Evolutionary conservation across 2,113 vertebrate species (phyloP), one percentile per base, ranked within the genome.

Genomic region (Peromyscus leucopus): DNA sequence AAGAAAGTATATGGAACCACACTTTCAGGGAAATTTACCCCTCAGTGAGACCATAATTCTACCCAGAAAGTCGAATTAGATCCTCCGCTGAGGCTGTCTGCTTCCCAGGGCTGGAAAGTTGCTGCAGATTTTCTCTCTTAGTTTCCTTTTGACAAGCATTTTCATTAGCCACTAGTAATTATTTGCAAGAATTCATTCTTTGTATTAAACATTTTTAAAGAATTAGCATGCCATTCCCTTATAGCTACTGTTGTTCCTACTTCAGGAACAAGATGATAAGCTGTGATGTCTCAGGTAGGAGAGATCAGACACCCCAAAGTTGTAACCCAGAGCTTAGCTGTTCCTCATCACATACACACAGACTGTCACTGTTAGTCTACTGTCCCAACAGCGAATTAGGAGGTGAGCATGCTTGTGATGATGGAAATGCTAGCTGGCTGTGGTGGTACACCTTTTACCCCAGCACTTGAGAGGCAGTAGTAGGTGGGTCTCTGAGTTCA

Each of bases 51-150:
- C 15, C n/a, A 48, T 59, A 71, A 92, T 63, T 94, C 42, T 57
- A 28, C 93, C 72, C 69, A 65, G 57, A 95, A 79, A 85, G 83
- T n/a, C 17, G 48, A 92, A 63, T 67, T 74, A 79, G 63, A 89
- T 93, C 89, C 65, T 89, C 76, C 36, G 7, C 95, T 89, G 78
- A 91, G 65, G 84, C 26, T 67, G 79, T 51, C 69, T 83, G 87
- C 31, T 93, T 84, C 76, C 26, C 15, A 13, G 63, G 11, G n/a
- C 71, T 93, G 78, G 69, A 74, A 65, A 78, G 26, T 61, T 22
- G n/a, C 71, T 93, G 55, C 61, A 42, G 42, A 74, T 42, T 93
- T 96, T 94, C 65, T 67, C 80, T 65, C 48, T 55, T 83, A 78
- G 71, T 83, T 78, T 65, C 63, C 84, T 42, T 65, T 28, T 57